Base-by-base conservation (phyloP, 2,888 invertebrate species). In the Stenurella melanura region DNA sequence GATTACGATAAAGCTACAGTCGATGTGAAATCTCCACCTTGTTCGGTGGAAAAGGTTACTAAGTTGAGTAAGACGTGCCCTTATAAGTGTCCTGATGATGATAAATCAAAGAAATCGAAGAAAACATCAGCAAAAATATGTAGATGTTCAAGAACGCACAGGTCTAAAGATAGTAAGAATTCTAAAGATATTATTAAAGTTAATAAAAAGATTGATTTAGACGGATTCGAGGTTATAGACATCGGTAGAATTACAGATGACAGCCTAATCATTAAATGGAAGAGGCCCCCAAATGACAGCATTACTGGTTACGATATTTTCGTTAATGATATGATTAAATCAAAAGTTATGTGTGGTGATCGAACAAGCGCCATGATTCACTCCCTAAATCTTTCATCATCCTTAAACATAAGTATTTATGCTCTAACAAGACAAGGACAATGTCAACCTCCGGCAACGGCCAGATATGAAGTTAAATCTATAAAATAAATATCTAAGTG, bases 231-330 rank as follows among this genome's bases (percentile, higher is more conserved):
- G 73, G 81, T 86, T 6, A 76, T 81, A 0, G 85, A 86, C 67
- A 85, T 86, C 21, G 74, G 83, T 67, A 81, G 84, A 63, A 84
- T 86, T 11, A 85, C 85, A 0, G 77, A 84, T n/a, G 85, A 86
- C 74, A 86, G 86, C 70, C 79, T 86, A 26, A 84, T 86, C 3
- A 82, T 86, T n/a, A 86, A 86, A 75, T 86, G 86, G 86, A 82
- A 78, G 30, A 75, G 82, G 1, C 84, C 86, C 0, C 75, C 80
- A 21, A 78, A 74, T 21, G 77, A 77, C 12, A 34, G 76, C 17
- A 68, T 86, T 0, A 80, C 77, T 9, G 86, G 86, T 2, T 86
- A 86, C 72, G 85, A 86, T 64, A 85, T 86, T 56, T 86, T 81
- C 71, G 81, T 86, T 38, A 85, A 86, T 69, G 86, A 85, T 1